Conservation (phyloP, 2,113 vertebrate species). For the Procavia capensis region DNA sequence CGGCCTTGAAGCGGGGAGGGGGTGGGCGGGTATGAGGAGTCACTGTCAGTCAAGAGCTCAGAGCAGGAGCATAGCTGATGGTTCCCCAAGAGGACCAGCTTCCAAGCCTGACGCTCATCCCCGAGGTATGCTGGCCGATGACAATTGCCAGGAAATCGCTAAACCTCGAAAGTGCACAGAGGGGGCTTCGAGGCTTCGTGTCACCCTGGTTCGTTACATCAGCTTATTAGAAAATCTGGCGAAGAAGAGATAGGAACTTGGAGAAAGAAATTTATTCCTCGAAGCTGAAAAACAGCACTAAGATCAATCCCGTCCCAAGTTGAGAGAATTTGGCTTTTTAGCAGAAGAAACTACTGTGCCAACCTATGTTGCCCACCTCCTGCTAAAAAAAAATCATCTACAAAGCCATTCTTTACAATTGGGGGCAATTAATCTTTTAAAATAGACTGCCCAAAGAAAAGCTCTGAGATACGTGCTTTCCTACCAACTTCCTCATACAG, state of each 20-base stretch:
- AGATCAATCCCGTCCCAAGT: not conserved
- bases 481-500: not conserved
- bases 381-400: slow-evolving; percentile 41
- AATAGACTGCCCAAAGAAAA: slow-evolving; percentile 34
- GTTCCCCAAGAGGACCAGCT: slow-evolving; percentile 77
- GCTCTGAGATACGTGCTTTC: not conserved
- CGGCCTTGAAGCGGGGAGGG: slow-evolving; percentile 80
- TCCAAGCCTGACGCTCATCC: slow-evolving; percentile 64
- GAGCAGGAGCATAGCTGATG: slow-evolving; percentile 58
- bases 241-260: not conserved
- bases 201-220: slow-evolving; percentile 74
- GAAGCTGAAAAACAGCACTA: slow-evolving; percentile 40
- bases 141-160: slow-evolving; percentile 81
- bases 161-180: slow-evolving; percentile 75
- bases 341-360: slow-evolving; percentile 53
- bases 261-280: slow-evolving; percentile 47
- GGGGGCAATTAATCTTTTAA: slow-evolving; percentile 42
- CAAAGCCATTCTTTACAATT: slow-evolving; percentile 57
- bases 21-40: not conserved
- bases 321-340: slow-evolving; percentile 37
- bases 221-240: slow-evolving; percentile 78
- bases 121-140: slow-evolving; percentile 80
- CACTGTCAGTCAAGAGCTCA: slow-evolving; percentile 83
- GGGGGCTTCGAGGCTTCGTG: slow-evolving; percentile 63
- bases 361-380: not conserved